Evolutionary conservation across 2,113 vertebrate species (phyloP), one percentile per base, ranked within the genome.

Genomic region (Aphyosemion australe): DNA sequence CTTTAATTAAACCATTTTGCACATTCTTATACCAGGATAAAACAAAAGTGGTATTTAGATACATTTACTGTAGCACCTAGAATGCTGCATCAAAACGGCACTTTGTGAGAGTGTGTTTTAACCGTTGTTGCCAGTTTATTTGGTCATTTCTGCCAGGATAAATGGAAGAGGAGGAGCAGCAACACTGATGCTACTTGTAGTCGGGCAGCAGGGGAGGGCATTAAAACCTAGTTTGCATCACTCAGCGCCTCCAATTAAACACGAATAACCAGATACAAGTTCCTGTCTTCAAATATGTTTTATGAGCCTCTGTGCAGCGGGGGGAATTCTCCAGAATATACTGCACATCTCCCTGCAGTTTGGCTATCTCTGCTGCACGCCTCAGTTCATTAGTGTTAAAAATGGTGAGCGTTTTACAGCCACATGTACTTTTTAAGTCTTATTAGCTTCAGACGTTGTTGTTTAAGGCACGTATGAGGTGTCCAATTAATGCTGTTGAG

Each of bases 191-290:
- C 76, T 83, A 84, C 86, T 84, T 86, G 88, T 87, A 88, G 86
- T 85, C 69, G 48, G 83, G 87, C 89, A 90, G 90, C 90, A 86
- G 90, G 89, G 89, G 87, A 88, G 87, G 88, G 78, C 86, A 90
- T 91, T 92, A 90, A 90, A 87, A 80, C 67, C 87, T 87, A 87
- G 87, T 88, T 89, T 90, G 88, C 88, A 91, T 90, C 89, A 91
- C 88, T 92, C 89, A 89, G 86, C 71, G 83, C 87, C 79, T 91
- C 89, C 90, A 92, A 92, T 92, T 92, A 92, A 92, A 92, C 89
- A 90, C 80, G 74, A 92, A 91, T 90, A 92, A 90, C 85, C 87
- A 85, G 85, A 88, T 89, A 87, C 86, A 86, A 88, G 84, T 90
- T 90, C 78, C 85, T 86, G 86, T 90, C 87, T 88, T 81, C 69